Conservation (phyloP, 2,797 vertebrate species). For the Meriones psammophilus region DNA sequence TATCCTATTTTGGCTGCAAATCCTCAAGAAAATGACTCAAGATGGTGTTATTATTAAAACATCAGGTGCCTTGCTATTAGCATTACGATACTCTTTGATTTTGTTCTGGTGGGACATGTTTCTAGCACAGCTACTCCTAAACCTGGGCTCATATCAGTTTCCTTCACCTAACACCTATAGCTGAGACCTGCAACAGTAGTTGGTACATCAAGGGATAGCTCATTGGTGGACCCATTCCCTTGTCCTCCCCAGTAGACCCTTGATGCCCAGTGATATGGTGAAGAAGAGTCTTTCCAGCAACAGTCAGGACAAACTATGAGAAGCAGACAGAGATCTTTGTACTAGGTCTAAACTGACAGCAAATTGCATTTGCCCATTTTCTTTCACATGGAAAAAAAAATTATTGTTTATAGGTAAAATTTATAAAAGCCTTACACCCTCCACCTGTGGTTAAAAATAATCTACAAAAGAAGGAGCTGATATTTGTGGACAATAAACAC, state of each 20-base stretch:
- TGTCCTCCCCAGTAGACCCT: constrained; percentile 79
- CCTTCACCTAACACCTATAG: constrained; percentile 68
- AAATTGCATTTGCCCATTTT: constrained; percentile 80
- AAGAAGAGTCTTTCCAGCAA: constrained; percentile 87
- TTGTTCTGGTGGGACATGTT: neutral
- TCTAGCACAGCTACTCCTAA: neutral
- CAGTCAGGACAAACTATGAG: constrained; percentile 83
- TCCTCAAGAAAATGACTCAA: neutral
- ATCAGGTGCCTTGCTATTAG: neutral
- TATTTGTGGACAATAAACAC: neutral
- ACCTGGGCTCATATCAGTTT: constrained; percentile 53
- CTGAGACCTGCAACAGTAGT: constrained; percentile 72
- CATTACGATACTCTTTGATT: neutral
- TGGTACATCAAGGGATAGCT: constrained; percentile 80
- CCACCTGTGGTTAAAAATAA: constrained; percentile 70
- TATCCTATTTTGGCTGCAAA: neutral
- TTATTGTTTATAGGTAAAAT: constrained; percentile 76
- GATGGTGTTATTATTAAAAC: neutral
- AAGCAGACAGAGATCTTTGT: constrained; percentile 80
- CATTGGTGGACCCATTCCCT: constrained; percentile 79
- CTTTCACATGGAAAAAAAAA: constrained; percentile 77
- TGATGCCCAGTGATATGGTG: constrained; percentile 80
- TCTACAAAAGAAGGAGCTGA: constrained; percentile 44
- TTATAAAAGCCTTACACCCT: constrained; percentile 33
- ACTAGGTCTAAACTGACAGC: constrained; percentile 80